These are phyloP conservation scores for Pygoscelis adeliae DNA, from an alignment of 2,113 vertebrate genomes.

Conservation along the genomic window DNA sequence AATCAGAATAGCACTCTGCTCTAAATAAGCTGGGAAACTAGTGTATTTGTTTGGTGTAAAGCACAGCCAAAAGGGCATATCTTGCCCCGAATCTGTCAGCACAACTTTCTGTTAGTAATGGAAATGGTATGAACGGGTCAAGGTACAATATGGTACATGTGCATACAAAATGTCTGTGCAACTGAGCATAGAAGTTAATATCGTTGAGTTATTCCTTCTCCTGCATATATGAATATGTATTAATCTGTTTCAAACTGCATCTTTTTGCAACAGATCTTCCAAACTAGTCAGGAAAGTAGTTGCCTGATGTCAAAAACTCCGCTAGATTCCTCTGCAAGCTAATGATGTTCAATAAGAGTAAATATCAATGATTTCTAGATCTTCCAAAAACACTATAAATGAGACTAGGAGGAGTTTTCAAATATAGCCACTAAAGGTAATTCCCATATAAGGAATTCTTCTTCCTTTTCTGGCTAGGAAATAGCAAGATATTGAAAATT, in stretches of 20 bases:
- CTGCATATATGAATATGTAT: neutral
- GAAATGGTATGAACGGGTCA: neutral
- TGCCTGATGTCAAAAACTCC: neutral
- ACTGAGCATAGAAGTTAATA: neutral
- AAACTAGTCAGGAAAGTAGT: neutral
- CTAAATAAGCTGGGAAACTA: neutral
- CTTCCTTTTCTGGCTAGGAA: neutral
- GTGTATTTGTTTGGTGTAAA: neutral
- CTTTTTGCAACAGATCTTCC: neutral
- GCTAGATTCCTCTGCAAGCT: neutral
- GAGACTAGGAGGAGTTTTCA: neutral
- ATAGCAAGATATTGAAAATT: neutral
- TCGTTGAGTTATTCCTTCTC: neutral
- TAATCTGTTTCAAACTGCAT: rapidly evolving
- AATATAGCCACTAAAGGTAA: neutral
- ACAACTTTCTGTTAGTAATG: neutral
- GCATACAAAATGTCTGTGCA: neutral
- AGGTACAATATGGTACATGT: neutral
- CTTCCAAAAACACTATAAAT: neutral
- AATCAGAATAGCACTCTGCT: neutral
- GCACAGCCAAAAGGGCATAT: neutral
- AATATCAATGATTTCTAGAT: neutral
- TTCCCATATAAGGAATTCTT: neutral
- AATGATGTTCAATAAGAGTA: neutral
- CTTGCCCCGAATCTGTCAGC: neutral